Evolutionary conservation across 2,888 invertebrate species (phyloP).

Genomic region (Drosophila pegasa): DNA sequence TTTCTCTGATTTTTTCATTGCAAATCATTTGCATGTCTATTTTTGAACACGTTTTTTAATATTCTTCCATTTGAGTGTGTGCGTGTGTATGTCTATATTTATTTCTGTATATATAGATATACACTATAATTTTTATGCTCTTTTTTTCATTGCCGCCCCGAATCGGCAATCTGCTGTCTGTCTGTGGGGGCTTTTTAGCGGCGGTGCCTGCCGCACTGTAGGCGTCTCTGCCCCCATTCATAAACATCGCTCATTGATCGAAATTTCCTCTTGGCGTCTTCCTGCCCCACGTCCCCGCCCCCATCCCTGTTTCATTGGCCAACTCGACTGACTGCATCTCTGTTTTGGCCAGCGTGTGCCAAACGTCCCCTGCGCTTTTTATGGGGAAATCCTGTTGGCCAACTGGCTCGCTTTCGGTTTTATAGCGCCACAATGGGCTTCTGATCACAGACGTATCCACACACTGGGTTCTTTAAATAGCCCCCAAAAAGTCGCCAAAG

Average conservation of each 20-base stretch:
- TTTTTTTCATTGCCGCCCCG: slow-evolving; percentile 72
- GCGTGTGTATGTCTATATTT: slow-evolving; percentile 17
- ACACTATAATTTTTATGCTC: slow-evolving; percentile 60
- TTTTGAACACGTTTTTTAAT: slow-evolving; percentile 74
- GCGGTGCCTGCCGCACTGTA: slow-evolving; percentile 3
- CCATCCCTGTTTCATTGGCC: not conserved
- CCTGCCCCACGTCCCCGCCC: slow-evolving; percentile 33
- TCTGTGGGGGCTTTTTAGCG: slow-evolving; percentile 33
- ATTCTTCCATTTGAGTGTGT: slow-evolving; percentile 20
- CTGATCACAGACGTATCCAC: slow-evolving; percentile 30
- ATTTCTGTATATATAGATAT: slow-evolving; percentile 21
- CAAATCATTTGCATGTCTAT: slow-evolving; percentile 81
- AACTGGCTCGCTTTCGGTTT: slow-evolving; percentile 59
- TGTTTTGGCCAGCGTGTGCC: slow-evolving; percentile 49
- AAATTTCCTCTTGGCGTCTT: slow-evolving; percentile 67
- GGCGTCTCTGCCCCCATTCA: slow-evolving; percentile 23
- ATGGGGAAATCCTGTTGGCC: slow-evolving; percentile 82
- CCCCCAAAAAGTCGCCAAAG: slow-evolving; percentile 38
- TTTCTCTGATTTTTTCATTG: slow-evolving; percentile 54
- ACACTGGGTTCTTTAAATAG: slow-evolving; percentile 46
- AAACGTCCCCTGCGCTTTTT: slow-evolving; percentile 61
- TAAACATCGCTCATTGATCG: slow-evolving; percentile 61
- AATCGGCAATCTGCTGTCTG: slow-evolving; percentile 64
- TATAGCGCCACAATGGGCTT: slow-evolving; percentile 64
- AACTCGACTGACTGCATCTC: slow-evolving; percentile 29